Evolutionary conservation across 2,888 invertebrate species (phyloP).

Genomic region (Malthinus seriepunctatus): DNA sequence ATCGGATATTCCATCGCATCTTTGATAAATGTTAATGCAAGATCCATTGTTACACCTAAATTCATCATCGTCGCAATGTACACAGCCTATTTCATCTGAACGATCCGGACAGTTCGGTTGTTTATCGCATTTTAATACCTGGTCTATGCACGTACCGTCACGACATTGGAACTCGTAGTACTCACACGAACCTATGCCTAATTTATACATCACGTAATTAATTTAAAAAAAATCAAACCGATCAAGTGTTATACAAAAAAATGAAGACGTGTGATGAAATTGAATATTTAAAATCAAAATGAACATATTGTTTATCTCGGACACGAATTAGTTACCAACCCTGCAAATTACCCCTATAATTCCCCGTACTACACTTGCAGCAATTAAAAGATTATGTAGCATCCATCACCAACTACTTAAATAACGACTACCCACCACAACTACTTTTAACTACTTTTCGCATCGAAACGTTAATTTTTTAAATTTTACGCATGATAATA

Average conservation of each 20-base stretch:
- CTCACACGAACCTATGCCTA: conserved; percentile 46
- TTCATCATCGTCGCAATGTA: conserved; percentile 58
- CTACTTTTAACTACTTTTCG: not conserved
- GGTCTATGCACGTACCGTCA: conserved; percentile 59
- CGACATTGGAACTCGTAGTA: conserved; percentile 60
- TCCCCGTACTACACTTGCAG: too few relatives aligned
- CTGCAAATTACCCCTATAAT: too few relatives aligned
- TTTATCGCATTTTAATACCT: conserved; percentile 57
- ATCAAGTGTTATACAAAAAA: too few relatives aligned
- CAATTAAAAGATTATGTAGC: not conserved
- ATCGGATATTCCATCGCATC: conserved; percentile 58
- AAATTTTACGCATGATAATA: conserved; percentile 7
- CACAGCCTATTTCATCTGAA: conserved; percentile 79
- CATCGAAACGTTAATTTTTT: not conserved
- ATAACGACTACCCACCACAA: not conserved
- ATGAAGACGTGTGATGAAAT: too few relatives aligned
- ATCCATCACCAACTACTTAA: conserved; percentile 14
- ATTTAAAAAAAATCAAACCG: not conserved
- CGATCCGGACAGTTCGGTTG: conserved; percentile 77
- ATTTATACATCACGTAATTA: conserved; percentile 26
- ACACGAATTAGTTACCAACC: not conserved
- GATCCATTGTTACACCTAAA: conserved; percentile 62
- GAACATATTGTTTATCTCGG: not conserved
- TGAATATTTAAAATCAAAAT: too few relatives aligned
- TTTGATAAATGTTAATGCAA: conserved; percentile 56